Base-by-base conservation (phyloP, 2,888 invertebrate species). In the Arrhopalites spinosus region DNA sequence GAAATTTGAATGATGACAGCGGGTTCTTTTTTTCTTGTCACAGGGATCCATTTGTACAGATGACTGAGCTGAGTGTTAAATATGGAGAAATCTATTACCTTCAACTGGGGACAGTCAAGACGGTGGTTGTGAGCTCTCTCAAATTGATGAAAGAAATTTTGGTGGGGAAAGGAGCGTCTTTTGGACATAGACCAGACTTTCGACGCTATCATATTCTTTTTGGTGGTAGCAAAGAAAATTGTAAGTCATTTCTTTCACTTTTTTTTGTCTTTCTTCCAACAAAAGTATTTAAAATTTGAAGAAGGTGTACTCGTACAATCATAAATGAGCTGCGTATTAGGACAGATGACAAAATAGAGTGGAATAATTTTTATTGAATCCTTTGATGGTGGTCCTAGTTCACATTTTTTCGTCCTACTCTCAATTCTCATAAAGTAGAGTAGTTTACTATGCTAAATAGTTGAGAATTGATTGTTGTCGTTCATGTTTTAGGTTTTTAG, bases 131-230 rank as follows among this genome's bases (percentile, higher is more conserved):
- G 71, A 83, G 77, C 66, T 81, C 81, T 5, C 73, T 81, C 71
- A 53, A 74, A n/a, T 75, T 82, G n/a, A 83, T 82, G 61, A 78
- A 80, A 56, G 77, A 80, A 70, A 73, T 82, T 30, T 74, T 83
- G 30, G 81, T 81, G n/a, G 80, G 78, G 61, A 81, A 86, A 79
- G 93, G 93, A 3, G 91, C 90, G 79, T 91, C 91, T 83, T 94
- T 95, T 85, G 93, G 93, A 1, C 93, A 93, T 15, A 88, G 95
- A 13, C 94, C 94, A 0, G 90, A 94, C 84, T 94, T 94, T 85
- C 85, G 91, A 81, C 87, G 95, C 23, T 94, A 93, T 85, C 91
- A 93, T 84, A 89, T 90, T 80, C 90, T 94, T 11, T 94, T 95
- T 85, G 93, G 92, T 36, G 93, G 93, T 45, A 91, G 94, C 86